Percentiles rank a stretch among this genome's conserved stretches.
Evolutionary conservation across 2,797 vertebrate species (phyloP).

Genomic region (Acrocephalus scirpaceus): DNA sequence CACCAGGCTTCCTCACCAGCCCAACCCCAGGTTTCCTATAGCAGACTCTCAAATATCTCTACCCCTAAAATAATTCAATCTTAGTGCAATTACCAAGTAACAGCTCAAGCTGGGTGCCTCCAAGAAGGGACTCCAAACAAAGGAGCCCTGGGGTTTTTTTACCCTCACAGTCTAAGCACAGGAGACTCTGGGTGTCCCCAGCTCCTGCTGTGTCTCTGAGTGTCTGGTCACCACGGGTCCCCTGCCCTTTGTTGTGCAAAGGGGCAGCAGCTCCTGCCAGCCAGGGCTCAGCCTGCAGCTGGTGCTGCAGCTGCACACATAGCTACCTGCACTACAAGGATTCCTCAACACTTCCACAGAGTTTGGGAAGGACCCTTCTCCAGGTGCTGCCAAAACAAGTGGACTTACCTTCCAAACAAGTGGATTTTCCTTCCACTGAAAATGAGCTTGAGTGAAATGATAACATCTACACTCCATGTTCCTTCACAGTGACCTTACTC

Average conservation of each 20-base stretch:
- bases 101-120: not conserved
- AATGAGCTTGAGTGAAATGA: not conserved
- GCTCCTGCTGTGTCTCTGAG: not conserved
- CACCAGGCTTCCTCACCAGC: not conserved
- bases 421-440: not conserved
- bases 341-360: not conserved
- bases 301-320: not conserved
- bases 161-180: not conserved
- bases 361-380: not conserved
- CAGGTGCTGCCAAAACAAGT: not conserved
- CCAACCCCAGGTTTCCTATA: too few species aligned
- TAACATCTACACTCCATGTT: not conserved
- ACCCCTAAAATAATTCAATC: not conserved
- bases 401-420: not conserved
- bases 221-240: not conserved
- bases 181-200: fast-evolving
- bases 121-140: too few species aligned
- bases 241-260: fast-evolving
- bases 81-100: not conserved
- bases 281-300: not conserved
- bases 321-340: not conserved
- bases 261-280: not conserved
- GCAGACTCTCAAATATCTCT: not conserved
- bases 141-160: not conserved
- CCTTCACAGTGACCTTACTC: not conserved